A percentile compares a stretch with the other conserved stretches of the same genome.
Evolutionary conservation across 1,140 invertebrate genomes (phyloP).

Genomic region (Riptortus pedestris): DNA sequence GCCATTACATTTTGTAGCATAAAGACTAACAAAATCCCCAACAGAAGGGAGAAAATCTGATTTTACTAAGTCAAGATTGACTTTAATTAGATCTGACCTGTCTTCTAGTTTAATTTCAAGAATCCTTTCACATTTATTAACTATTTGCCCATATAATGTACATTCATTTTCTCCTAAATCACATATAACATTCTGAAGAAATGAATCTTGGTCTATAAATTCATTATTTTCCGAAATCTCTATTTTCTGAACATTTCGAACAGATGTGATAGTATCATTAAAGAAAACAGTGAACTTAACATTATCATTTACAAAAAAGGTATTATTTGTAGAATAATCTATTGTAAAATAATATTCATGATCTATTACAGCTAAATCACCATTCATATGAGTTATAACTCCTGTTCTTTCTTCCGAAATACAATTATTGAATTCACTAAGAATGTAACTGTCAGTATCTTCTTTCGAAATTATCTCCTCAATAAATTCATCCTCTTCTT

Average conservation of each 20-base stretch:
- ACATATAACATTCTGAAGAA: background rate
- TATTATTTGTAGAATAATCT: background rate
- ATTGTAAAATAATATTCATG: background rate
- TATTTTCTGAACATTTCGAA: background rate
- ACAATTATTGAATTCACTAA: background rate
- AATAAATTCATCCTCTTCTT: background rate
- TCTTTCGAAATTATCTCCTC: background rate
- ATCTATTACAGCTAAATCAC: background rate
- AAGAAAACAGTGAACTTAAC: background rate
- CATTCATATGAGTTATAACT: background rate
- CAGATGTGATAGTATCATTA: background rate
- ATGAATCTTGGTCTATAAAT: background rate
- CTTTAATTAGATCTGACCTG: background rate
- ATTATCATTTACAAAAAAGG: background rate
- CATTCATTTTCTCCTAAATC: background rate
- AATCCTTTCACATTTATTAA: background rate
- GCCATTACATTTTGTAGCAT: background rate
- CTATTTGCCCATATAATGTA: background rate
- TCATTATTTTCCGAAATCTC: background rate
- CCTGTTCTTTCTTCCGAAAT: background rate
- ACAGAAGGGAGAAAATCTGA: background rate
- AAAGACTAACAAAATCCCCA: background rate
- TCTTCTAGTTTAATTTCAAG: background rate
- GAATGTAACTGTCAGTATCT: background rate
- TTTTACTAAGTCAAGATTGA: background rate